Evolutionary conservation across 2,113 vertebrate genomes (phyloP).

Genomic region (Apus apus): DNA sequence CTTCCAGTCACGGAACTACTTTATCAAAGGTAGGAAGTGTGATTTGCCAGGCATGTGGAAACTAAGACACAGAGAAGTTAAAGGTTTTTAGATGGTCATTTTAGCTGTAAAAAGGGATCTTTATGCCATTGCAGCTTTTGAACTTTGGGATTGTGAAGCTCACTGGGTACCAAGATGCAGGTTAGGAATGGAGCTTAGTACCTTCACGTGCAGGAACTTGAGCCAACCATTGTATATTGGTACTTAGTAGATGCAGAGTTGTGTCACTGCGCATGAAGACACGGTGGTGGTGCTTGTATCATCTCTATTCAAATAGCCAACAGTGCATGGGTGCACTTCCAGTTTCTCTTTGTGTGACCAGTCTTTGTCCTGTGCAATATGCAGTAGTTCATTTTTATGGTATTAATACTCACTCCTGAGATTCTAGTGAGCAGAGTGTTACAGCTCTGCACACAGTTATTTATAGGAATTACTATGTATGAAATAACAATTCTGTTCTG

Average conservation of each 20-base stretch:
- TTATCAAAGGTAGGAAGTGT: neutral
- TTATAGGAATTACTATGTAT: neutral
- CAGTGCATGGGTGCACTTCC: neutral
- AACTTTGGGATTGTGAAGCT: neutral
- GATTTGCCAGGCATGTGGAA: neutral
- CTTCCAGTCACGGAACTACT: neutral
- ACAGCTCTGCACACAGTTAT: neutral
- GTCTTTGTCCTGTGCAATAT: neutral
- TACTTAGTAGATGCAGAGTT: neutral
- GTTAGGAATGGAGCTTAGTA: neutral
- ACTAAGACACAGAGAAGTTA: neutral
- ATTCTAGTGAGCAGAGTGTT: neutral
- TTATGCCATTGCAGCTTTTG: neutral
- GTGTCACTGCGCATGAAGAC: rapidly evolving
- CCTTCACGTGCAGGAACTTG: neutral
- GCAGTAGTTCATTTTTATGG: neutral
- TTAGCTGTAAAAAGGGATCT: neutral
- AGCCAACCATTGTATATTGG: neutral
- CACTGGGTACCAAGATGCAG: neutral
- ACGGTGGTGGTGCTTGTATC: neutral
- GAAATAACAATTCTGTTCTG: neutral
- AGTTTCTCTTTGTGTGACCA: neutral
- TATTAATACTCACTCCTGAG: neutral
- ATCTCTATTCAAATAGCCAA: neutral
- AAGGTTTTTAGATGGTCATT: neutral